Base-by-base conservation (phyloP, 1,140 invertebrate species). In the Drosophila bipectinata region DNA sequence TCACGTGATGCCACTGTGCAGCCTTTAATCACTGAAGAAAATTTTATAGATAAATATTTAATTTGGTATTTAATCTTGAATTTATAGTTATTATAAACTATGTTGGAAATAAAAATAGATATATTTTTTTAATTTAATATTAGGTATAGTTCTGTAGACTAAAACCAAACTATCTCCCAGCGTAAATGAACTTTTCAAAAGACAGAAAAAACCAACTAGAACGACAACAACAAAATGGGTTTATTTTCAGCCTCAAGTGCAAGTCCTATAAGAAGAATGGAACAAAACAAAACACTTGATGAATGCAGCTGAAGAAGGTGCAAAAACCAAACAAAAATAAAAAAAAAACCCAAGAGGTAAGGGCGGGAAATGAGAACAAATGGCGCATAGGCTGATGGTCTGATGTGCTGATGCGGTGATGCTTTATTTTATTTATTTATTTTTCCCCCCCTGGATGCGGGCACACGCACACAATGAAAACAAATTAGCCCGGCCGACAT, bases 221-320 rank as follows among this genome's bases (percentile, higher is more conserved):
- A 37, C 56, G 44, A 59, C 44, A 44, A 44, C 15, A 32, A 52
- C 49, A 71, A 69, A 48, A 47, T 57, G 51, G 14, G 30, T 69
- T 79, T 84, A 81, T 85, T 85, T 80, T 81, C 53, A 55, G 75
- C 67, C 67, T 84, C 77, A 87, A 85, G 67, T 81, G 77, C 82
- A 81, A 80, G 73, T 66, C 68, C 47, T 48, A 61, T 52, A 47
- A 72, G 62, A 78, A 63, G 56, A 73, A 58, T 21, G 56, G 54
- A 57, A 64, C 68, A 78, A 68, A 84, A 74, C 77, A 85, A 78
- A 78, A 77, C 58, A 72, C 55, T 72, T 72, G 67, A 72, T 72
- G 68, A 72, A 72, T 72, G 67, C 68, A 72, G 39, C 55, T 37
- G 52, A 73, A 57, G 62, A 47, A 73, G 48, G 44, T 52, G 53